Base-by-base conservation (phyloP, 1,140 invertebrate genomes). In the Trypoxylus dichotomus region DNA sequence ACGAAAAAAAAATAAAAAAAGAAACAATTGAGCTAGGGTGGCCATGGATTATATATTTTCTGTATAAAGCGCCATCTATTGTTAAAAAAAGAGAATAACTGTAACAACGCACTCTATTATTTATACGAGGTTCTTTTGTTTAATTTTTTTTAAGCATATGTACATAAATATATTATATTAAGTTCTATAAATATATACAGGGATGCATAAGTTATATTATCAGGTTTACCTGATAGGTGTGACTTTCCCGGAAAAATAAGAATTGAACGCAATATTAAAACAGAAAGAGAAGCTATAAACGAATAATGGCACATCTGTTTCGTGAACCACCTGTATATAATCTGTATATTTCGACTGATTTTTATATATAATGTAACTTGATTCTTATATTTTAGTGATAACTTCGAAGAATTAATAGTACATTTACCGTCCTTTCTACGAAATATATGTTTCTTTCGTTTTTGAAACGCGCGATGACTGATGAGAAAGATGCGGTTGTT, bases 291-390 rank as follows among this genome's bases (percentile, higher is more conserved):
- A n/a, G n/a, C 32, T 37, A 37, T 37, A 37, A 37, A 8, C 2
- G 15, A 54, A 54, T 54, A 19, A 54, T 21, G 15, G 15, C 47
- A 6, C 47, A 54, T 25, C 60, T 68, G 24, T 68, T 68, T 13
- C 13, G 24, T 21, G 24, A 25, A 21, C 60, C 19, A 13, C 60
- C 60, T 68, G 60, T 68, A 68, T 68, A 68, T 68, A 68, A 68
- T 68, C 24, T 68, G 60, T 68, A 68, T 68, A 68, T 68, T 68
- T 25, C 60, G 60, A 68, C 60, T 68, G 60, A 68, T 68, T 68
- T 25, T 68, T 27, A 68, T 68, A n/a, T 60, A 68, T 27, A 27
- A 68, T 24, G 24, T 68, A 24, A 27, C 13, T 27, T 25, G 19
- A 24, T 68, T 24, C 60, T 68, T 68, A 68, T 25, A 27, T 37